Evolutionary conservation across 2,797 vertebrate genomes (phyloP).

Genomic region (Pangasius djambal): DNA sequence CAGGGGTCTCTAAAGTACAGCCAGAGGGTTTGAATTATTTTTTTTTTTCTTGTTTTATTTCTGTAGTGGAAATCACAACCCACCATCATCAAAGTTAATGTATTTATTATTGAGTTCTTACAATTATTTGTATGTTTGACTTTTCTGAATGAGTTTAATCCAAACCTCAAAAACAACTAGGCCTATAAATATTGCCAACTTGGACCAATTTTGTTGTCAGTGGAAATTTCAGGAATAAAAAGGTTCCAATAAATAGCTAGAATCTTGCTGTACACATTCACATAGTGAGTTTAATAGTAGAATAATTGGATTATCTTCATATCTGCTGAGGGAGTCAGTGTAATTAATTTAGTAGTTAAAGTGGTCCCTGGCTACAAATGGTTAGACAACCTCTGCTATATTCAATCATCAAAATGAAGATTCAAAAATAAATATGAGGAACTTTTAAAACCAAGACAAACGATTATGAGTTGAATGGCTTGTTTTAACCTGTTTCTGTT

Average conservation of each 20-base stretch:
- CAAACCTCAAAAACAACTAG: background rate
- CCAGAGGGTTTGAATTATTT: background rate
- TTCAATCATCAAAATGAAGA: too few relatives aligned
- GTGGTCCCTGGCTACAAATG: background rate
- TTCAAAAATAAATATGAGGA: background rate
- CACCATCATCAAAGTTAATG: background rate
- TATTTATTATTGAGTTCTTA: background rate
- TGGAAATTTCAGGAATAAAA: background rate
- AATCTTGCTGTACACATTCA: background rate
- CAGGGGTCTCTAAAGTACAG: background rate
- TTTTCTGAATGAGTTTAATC: background rate
- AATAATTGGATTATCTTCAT: background rate
- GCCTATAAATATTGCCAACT: background rate
- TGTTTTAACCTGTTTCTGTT: background rate
- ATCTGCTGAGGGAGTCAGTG: background rate
- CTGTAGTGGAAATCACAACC: background rate
- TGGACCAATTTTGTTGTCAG: background rate
- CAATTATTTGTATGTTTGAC: background rate
- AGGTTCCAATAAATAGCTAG: background rate
- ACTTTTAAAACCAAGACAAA: background rate
- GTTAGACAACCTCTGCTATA: too few relatives aligned
- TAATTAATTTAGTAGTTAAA: background rate
- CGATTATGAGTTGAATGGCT: background rate
- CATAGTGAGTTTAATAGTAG: background rate
- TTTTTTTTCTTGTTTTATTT: background rate